A percentile compares a stretch with the other conserved stretches of the same genome.
Evolutionary conservation across 2,888 invertebrate genomes (phyloP).

Genomic region (Schrankia costaestrigalis): DNA sequence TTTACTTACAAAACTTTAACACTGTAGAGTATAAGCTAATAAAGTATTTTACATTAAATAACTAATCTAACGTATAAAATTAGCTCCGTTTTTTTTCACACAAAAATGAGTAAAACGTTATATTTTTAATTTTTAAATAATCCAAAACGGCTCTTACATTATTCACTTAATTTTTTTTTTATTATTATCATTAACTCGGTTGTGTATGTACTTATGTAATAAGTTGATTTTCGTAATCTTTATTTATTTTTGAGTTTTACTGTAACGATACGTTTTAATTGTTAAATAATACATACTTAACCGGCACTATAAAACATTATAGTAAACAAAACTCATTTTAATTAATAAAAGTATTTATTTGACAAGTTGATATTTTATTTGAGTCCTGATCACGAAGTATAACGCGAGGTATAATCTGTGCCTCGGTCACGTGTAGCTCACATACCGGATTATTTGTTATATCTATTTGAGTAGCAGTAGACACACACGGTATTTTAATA

Average conservation of each 20-base stretch:
- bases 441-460: conserved; percentile 67
- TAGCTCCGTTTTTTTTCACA: conserved; percentile 67
- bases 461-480: conserved; percentile 60
- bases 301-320: conserved; percentile 69
- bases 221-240: conserved; percentile 57
- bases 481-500: conserved; percentile 61
- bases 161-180: conserved; percentile 52
- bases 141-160: conserved; percentile 50
- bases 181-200: conserved; percentile 70
- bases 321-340: conserved; percentile 69
- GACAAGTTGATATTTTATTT: conserved; percentile 71
- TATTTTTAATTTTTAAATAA: conserved; percentile 39
- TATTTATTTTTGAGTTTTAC: conserved; percentile 63
- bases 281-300: conserved; percentile 76
- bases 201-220: conserved; percentile 82
- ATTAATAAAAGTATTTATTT: conserved; percentile 78
- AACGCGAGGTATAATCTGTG: conserved; percentile 5
- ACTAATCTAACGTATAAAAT: conserved; percentile 53
- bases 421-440: conserved; percentile 62
- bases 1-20: conserved; percentile 58
- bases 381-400: conserved; percentile 34
- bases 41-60: conserved; percentile 39
- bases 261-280: conserved; percentile 71
- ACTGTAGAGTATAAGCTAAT: conserved; percentile 58
- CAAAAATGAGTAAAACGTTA: conserved; percentile 53